Evolutionary conservation across 2,888 invertebrate species (phyloP), one percentile per base, ranked within the genome.

Genomic region (Zelleria hepariella): DNA sequence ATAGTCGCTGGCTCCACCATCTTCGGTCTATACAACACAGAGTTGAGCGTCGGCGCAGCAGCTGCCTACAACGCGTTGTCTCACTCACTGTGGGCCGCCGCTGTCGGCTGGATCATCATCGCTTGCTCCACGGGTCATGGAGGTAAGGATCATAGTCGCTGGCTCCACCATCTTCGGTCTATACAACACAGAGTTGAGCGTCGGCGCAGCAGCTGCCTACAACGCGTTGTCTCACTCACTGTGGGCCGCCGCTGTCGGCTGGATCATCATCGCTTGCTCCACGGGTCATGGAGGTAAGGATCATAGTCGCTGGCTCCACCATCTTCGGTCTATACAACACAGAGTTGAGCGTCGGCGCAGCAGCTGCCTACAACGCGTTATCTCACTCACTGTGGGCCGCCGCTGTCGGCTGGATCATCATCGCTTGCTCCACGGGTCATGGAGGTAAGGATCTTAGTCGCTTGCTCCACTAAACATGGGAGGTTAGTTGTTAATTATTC

Each of bases 111-210:
- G 96, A 92, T 96, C 70, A 94, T 96, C 59, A 86, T 96, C 57
- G 96, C 96, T 5, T 96, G 96, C 74, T 94, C 94, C 25, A 94
- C 95, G 2, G 96, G 96, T 56, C 91, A 95, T 72, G 95, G 95
- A 80, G 95, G 95, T 91, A 74, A 63, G 66, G n/a, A n/a, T n/a
- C n/a, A n/a, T n/a, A n/a, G n/a, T n/a, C n/a, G n/a, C n/a, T n/a
- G n/a, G n/a, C n/a, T n/a, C n/a, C n/a, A n/a, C n/a, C n/a, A 91
- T 96, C 61, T 96, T 95, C 74, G 96, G 96, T 0, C 87, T 96
- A 54, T 94, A 95, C 78, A 91, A 92, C 67, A 89, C 92, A 5
- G 91, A 93, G 76, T 83, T 95, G 64, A 90, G 92, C 56, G 92
- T 93, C 58, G 77, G 91, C 24, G 90, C 92, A 7, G 95, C 94